These are phyloP conservation scores for Riparia riparia DNA, from an alignment of 2,113 vertebrate species.

Conservation along the genomic window DNA sequence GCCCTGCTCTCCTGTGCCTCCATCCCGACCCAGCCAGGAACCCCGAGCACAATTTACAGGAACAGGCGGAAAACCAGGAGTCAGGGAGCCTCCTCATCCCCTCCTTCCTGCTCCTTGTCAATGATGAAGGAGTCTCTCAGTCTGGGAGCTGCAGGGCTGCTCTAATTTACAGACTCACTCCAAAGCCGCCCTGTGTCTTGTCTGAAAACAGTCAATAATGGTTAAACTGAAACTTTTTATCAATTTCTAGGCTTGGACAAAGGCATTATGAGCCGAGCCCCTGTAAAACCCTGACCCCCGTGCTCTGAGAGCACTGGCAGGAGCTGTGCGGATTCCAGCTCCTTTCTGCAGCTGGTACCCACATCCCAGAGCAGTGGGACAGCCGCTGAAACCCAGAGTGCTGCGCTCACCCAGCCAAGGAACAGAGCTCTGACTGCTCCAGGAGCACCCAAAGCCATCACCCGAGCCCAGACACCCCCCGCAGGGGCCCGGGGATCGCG, in stretches of 20 bases:
- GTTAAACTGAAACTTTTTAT: conserved; percentile 54
- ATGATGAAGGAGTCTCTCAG: conserved; percentile 46
- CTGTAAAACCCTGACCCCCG: background rate
- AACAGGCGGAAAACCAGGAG: background rate
- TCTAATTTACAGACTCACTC: conserved; percentile 61
- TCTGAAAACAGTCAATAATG: conserved; percentile 58
- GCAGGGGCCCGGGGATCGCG: background rate
- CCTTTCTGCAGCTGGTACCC: background rate
- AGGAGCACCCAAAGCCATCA: background rate
- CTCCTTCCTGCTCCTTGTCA: conserved; percentile 4
- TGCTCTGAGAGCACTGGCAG: background rate
- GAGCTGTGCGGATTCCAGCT: background rate
- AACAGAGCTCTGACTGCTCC: accelerated
- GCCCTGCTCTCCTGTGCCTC: background rate
- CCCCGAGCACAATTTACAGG: background rate
- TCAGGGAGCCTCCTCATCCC: background rate
- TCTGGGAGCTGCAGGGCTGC: conserved; percentile 39
- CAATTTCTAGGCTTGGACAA: conserved; percentile 42
- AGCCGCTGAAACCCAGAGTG: too few species aligned
- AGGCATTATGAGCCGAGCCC: background rate
- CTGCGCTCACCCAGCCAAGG: accelerated
- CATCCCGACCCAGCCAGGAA: background rate
- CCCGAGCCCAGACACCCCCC: background rate
- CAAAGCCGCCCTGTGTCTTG: conserved; percentile 39
- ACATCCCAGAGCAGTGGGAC: accelerated